phyloP scores from a whole-genome alignment of 53 echinoderm and acorn worm genomes.

The Holothuria leucospilota region DNA sequence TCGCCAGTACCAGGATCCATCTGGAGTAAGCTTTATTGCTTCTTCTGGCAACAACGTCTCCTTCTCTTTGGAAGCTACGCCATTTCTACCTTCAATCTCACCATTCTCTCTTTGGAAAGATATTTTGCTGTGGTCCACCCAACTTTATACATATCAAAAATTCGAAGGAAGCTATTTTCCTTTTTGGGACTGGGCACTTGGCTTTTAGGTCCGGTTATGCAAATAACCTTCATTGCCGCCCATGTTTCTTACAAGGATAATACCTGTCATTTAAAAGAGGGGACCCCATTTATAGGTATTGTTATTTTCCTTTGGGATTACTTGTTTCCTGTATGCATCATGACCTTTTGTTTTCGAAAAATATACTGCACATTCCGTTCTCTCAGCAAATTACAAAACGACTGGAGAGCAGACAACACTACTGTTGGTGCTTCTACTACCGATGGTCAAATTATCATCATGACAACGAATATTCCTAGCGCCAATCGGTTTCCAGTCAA shows the following conservation, averaged over 20 bases:
- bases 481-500: conserved; percentile 45
- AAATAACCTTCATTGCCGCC: conserved; percentile 61
- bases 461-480: not conserved
- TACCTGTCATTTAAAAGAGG: not conserved
- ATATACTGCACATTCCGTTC: conserved; percentile 55
- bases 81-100: conserved; percentile 82
- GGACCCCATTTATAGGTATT: conserved; percentile 51
- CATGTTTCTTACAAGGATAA: conserved; percentile 39
- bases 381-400: conserved; percentile 23
- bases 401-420: conserved; percentile 11
- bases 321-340: conserved; percentile 68
- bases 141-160: conserved; percentile 37
- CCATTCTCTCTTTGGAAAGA: conserved; percentile 74
- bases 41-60: conserved; percentile 74
- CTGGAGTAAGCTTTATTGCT: conserved; percentile 62
- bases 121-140: conserved; percentile 79
- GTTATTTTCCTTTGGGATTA: conserved; percentile 77
- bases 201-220: conserved; percentile 74
- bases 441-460: not conserved
- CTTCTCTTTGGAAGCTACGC: conserved; percentile 75
- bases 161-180: conserved; percentile 55
- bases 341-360: conserved; percentile 70
- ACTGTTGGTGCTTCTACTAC: conserved; percentile 29
- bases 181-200: conserved; percentile 49
- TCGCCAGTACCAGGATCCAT: conserved; percentile 26